A percentile compares a stretch with the other conserved stretches of the same genome.
Evolutionary conservation across 1,140 invertebrate genomes (phyloP).

Genomic region (Saccostrea echinata): DNA sequence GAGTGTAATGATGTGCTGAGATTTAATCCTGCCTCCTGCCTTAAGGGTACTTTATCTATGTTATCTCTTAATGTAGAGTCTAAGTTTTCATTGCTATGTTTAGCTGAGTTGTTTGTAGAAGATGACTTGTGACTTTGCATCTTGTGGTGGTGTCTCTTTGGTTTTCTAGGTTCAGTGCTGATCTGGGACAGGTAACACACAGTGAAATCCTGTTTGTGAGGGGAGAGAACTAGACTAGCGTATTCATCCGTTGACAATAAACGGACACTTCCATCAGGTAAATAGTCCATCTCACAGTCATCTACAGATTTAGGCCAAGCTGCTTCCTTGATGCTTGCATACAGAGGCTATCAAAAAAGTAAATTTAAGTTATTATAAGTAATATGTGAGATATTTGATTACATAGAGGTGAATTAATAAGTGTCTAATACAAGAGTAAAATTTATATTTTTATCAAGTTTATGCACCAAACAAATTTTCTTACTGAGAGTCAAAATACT

Average conservation of each 20-base stretch:
- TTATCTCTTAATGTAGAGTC: not conserved
- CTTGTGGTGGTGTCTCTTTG: not conserved
- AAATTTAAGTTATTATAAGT: not conserved
- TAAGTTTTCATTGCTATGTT: not conserved
- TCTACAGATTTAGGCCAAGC: slow-evolving; percentile 63
- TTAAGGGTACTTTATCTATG: not conserved
- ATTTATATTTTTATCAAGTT: too few relatives aligned
- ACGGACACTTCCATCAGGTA: slow-evolving; percentile 66
- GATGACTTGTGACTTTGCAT: not conserved
- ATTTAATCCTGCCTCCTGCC: not conserved
- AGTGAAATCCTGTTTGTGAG: slow-evolving; percentile 71
- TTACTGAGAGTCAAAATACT: too few relatives aligned
- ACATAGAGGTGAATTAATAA: too few relatives aligned
- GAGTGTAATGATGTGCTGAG: not conserved
- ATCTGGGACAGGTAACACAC: slow-evolving; percentile 69
- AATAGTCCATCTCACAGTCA: slow-evolving; percentile 59
- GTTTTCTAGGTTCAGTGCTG: slow-evolving; percentile 59
- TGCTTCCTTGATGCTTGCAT: slow-evolving; percentile 64
- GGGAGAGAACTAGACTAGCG: slow-evolving; percentile 68
- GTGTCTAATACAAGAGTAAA: too few relatives aligned
- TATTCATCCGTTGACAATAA: slow-evolving; percentile 68
- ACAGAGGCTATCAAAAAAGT: slow-evolving; percentile 63
- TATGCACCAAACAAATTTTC: too few relatives aligned
- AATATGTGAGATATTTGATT: too few relatives aligned
- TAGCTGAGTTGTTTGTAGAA: not conserved